Percentiles rank a stretch among this genome's conserved stretches.
These are phyloP conservation scores for Zophobas morio DNA, from an alignment of 1,140 invertebrate genomes.

Conservation along the genomic window DNA sequence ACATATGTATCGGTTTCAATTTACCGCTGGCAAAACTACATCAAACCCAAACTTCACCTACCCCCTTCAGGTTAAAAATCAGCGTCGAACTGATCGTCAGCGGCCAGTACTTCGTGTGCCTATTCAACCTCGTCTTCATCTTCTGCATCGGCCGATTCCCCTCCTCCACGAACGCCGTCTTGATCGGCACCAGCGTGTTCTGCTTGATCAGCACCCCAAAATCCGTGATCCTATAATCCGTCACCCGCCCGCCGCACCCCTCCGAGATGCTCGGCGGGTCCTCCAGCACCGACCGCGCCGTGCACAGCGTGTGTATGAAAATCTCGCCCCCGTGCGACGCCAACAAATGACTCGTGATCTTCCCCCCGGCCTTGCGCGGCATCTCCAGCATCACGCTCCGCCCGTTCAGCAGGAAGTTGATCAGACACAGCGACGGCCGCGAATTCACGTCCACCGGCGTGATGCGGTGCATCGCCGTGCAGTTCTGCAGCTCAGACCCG, in stretches of 20 bases:
- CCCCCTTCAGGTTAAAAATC: conserved; percentile 89
- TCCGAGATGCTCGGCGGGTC: conserved; percentile 96
- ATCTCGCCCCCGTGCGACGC: conserved; percentile 96
- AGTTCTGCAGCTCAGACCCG: conserved; percentile 84
- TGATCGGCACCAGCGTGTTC: conserved; percentile 83
- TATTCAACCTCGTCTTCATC: conserved; percentile 79
- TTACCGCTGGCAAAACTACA: too few species aligned
- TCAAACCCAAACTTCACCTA: conserved; percentile 67
- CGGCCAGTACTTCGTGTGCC: conserved; percentile 93
- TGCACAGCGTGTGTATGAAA: conserved; percentile 93
- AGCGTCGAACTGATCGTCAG: conserved; percentile 92
- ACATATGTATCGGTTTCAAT: too few species aligned
- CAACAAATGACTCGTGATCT: conserved; percentile 93
- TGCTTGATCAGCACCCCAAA: conserved; percentile 91
- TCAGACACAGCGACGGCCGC: conserved; percentile 94
- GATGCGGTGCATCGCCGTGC: conserved; percentile 88
- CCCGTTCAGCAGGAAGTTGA: conserved; percentile 95
- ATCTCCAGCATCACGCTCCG: conserved; percentile 96
- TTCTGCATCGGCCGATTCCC: conserved; percentile 71
- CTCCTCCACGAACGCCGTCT: conserved; percentile 66
- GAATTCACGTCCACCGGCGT: conserved; percentile 97
- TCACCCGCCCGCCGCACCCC: conserved; percentile 92
- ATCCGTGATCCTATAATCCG: conserved; percentile 91
- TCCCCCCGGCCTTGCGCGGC: conserved; percentile 87
- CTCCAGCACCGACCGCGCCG: conserved; percentile 89